These are phyloP conservation scores for Takifugu rubripes DNA, from an alignment of 2,797 vertebrate genomes.

Conservation along the genomic window DNA sequence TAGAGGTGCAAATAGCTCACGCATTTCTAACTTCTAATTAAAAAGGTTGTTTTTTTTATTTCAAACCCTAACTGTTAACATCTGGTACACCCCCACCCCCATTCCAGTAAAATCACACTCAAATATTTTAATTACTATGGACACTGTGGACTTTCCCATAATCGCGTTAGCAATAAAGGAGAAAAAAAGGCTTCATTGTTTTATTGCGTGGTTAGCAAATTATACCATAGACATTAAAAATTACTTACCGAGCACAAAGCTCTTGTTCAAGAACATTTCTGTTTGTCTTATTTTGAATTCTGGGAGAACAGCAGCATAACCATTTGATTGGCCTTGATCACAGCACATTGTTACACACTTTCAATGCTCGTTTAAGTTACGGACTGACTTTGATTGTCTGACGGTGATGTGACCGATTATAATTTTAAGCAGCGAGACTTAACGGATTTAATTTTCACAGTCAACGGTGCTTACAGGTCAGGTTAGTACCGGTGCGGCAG, in stretches of 20 bases:
- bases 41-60: constrained; percentile 13
- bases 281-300: neutral
- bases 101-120: constrained; percentile 35
- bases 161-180: constrained; percentile 20
- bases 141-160: constrained; percentile 29
- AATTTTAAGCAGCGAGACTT: constrained; percentile 50
- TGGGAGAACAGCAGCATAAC: neutral
- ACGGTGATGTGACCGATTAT: constrained; percentile 48
- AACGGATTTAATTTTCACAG: constrained; percentile 65
- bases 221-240: constrained; percentile 24
- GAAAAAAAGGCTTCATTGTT: constrained; percentile 39
- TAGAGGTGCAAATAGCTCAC: constrained; percentile 49
- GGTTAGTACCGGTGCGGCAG: constrained; percentile 48
- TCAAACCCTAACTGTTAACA: constrained; percentile 52
- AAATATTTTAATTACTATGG: constrained; percentile 58
- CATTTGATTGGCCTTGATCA: neutral
- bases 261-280: constrained; percentile 17
- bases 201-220: constrained; percentile 32
- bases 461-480: constrained; percentile 61
- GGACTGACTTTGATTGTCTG: constrained; percentile 24
- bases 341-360: too few relatives aligned
- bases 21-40: constrained; percentile 27
- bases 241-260: constrained; percentile 7
- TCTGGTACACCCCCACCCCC: constrained; percentile 51
- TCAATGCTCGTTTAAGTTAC: constrained; percentile 1